These are phyloP conservation scores for Venturia canescens DNA, from an alignment of 1,140 invertebrate genomes.

Conservation along the genomic window DNA sequence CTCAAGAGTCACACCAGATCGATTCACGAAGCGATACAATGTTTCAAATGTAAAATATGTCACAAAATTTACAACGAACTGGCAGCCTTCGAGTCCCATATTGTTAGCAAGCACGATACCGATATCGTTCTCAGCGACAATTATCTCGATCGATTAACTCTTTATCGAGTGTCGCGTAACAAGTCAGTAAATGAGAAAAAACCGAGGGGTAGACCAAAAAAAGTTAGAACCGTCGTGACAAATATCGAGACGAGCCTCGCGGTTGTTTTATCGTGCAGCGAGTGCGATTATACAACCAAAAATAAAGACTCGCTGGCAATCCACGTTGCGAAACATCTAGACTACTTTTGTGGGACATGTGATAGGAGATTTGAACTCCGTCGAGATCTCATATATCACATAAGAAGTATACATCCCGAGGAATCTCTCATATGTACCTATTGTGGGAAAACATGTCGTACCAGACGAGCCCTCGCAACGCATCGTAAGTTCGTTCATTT, in stretches of 20 bases:
- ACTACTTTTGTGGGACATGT: conserved; percentile 65
- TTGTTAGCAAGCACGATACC: too few relatives aligned
- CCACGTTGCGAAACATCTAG: conserved; percentile 56
- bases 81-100: not conserved
- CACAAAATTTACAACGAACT: not conserved
- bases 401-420: conserved; percentile 73
- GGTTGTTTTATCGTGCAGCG: conserved; percentile 35
- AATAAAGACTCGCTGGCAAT: not conserved
- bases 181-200: not conserved
- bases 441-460: conserved; percentile 73
- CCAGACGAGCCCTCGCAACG: conserved; percentile 63
- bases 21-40: conserved; percentile 21
- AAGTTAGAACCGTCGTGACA: not conserved
- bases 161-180: too few relatives aligned
- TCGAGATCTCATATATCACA: conserved; percentile 72
- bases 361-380: conserved; percentile 79
- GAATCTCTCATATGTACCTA: conserved; percentile 75
- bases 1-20: not conserved
- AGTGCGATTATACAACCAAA: conserved; percentile 23
- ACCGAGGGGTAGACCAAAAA: not conserved
- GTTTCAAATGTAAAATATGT: conserved; percentile 21
- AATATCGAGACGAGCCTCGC: not conserved
- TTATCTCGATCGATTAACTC: conserved; percentile 6
- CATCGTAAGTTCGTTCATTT: conserved; percentile 71
- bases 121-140: not conserved